Base-by-base conservation (phyloP, 2,888 invertebrate species). In the Spodoptera exigua region DNA sequence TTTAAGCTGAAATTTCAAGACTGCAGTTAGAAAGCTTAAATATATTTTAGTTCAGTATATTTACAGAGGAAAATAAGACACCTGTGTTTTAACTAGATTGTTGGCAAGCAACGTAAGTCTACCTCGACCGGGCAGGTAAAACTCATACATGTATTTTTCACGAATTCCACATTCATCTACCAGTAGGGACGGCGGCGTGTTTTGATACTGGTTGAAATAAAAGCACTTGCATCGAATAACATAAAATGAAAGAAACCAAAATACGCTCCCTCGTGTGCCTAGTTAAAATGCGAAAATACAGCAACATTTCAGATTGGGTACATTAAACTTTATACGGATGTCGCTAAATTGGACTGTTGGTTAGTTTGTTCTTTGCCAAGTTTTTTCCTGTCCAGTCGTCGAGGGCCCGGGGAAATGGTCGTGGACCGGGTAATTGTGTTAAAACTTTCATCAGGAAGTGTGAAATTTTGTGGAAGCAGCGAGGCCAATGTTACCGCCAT, bases 361-460 rank as follows among this genome's bases (percentile, higher is more conserved):
- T 89, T 92, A 92, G 91, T 92, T 93, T 91, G 90, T 91, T 90
- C 91, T 89, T 92, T 87, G 89, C 89, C 90, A 92, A 92, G 91
- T 93, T 92, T 91, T 92, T 92, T 89, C 88, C 88, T 90, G 90
- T 89, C 88, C 89, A 85, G 86, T 84, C 86, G 85, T 82, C 84
- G 88, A 86, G 89, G 88, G 87, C 86, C 83, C 81, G 79, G 88
- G 83, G 82, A 87, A 91, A 92, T 88, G 89, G 89, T 86, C 84
- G 86, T 82, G 87, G 88, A 89, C 89, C 86, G 88, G 90, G 91
- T 92, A 92, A 93, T 93, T 90, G 91, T 90, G 92, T 93, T 93
- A 93, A 93, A 93, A 93, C 89, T 93, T 92, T 92, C 91, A 92
- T 92, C 91, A 87, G 88, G 88, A 89, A 92, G 91, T 92, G 92